Evolutionary conservation across 2,888 invertebrate species (phyloP), one percentile per base, ranked within the genome.

Genomic region (Tryphoninae sp.): DNA sequence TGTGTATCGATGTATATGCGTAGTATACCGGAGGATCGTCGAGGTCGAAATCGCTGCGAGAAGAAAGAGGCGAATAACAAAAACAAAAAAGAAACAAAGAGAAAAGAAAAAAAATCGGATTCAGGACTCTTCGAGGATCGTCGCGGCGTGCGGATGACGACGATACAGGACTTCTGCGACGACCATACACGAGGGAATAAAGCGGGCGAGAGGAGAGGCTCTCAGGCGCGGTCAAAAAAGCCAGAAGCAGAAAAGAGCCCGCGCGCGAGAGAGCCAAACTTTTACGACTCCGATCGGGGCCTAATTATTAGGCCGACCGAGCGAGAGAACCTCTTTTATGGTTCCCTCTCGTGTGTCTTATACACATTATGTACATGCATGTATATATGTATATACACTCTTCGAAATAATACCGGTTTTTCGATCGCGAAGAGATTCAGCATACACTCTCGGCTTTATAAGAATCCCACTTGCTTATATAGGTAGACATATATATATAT

Each of bases 241-340:
- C 58, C 76, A 67, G 72, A 61, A 78, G 81, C 74, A 71, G 78
- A 69, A 69, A 77, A 58, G 65, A 71, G 8, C 26, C 26, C 26
- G 65, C 65, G 68, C 73, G 68, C 68, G 65, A 64, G 80, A 68
- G 72, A 78, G 78, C 65, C 78, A 82, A 86, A 86, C 87, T 89
- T 89, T 90, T 89, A 90, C 89, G 90, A 89, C 88, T 88, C 87
- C 82, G 88, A 89, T 91, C 89, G 88, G 85, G 85, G 87, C 87
- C 88, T 89, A 90, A 91, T 91, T 90, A 90, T 90, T 89, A 86
- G 88, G 85, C 87, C 87, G 87, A 88, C 89, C 26, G 26, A 26
- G 26, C 26, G 26, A 26, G 26, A 65, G 78, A 74, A 61, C 65
- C 49, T 65, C 78, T 75, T 81, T 81, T 78, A 81, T 78, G 78